These are phyloP conservation scores for Pollicipes pollicipes DNA, from an alignment of 1,140 invertebrate genomes.

Conservation along the genomic window DNA sequence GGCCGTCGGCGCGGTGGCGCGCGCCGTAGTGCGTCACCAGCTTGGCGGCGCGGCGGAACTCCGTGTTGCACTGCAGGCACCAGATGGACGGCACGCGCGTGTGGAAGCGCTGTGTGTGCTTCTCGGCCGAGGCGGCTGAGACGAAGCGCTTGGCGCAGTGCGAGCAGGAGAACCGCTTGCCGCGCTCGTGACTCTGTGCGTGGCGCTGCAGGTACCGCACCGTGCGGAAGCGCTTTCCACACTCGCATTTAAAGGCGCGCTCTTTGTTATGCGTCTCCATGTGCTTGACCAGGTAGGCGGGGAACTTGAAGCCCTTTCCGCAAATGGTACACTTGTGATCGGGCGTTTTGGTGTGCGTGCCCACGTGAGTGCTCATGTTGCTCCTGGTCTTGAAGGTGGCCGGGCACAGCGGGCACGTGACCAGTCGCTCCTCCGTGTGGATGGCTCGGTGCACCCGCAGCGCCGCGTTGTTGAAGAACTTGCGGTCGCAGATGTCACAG, in stretches of 20 bases:
- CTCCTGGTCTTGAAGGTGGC: not conserved
- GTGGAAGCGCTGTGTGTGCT: not conserved
- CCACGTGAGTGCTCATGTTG: not conserved
- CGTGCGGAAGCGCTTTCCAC: not conserved
- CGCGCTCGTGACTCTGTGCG: not conserved
- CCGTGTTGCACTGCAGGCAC: not conserved
- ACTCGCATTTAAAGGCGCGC: not conserved
- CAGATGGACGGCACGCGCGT: not conserved
- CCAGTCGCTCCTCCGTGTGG: not conserved
- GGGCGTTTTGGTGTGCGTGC: not conserved
- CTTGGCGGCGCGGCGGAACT: not conserved
- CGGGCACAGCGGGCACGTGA: not conserved
- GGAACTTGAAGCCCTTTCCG: not conserved
- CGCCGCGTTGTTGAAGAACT: not conserved
- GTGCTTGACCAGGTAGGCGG: not conserved
- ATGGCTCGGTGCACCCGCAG: not conserved
- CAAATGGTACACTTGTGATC: not conserved
- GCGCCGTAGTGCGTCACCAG: not conserved
- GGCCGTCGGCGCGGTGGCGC: not conserved
- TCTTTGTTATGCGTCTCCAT: not conserved
- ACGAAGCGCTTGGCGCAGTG: not conserved
- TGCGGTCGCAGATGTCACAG: not conserved
- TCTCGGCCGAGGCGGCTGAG: not conserved
- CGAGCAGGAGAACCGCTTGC: not conserved
- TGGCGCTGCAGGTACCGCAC: not conserved